Evolutionary conservation across 2,888 invertebrate genomes (phyloP), one percentile per base, ranked within the genome.

Genomic region (Abrostola triplasia): DNA sequence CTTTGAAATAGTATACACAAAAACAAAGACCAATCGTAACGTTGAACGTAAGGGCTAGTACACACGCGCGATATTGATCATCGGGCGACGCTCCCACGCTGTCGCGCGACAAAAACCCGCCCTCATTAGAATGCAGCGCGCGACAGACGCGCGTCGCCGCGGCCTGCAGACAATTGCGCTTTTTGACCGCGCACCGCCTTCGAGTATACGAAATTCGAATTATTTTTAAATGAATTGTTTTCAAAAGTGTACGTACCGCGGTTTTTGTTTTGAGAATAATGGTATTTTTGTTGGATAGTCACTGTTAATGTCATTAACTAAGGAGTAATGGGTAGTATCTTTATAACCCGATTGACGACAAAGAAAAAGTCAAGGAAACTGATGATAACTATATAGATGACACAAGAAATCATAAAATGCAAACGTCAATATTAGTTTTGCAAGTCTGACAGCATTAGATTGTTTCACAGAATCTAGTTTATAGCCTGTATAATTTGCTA

Each of bases 61-160:
- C 78, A 78, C 77, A 82, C 63, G 68, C 69, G 70, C 76, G 81
- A 80, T 84, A 82, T 77, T 75, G 78, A 79, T 83, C 84, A 80
- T 65, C 67, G 73, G 60, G 76, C 77, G 76, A 62, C 87, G 89
- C 82, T 93, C 93, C 91, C 93, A 93, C 92, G 92, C 85, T 87
- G 89, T 83, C 87, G 88, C 84, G 86, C 88, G 85, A 84, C 92
- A 93, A 93, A 92, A 93, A 92, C 87, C 76, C 59, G 79, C 78
- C 41, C 89, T 90, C 90, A 91, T 92, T 91, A 89, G 81, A 86
- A 92, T 92, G 92, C 92, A 86, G 81, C 89, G 85, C 88, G 90
- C 90, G 90, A 88, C 91, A 86, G 80, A 68, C 83, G 82, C 81
- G 80, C 81, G 73, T 73, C 77, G 80, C 82, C 82, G 77, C 77